Evolutionary conservation across 1,140 invertebrate species (phyloP).

Genomic region (Sarcophaga peregrina): DNA sequence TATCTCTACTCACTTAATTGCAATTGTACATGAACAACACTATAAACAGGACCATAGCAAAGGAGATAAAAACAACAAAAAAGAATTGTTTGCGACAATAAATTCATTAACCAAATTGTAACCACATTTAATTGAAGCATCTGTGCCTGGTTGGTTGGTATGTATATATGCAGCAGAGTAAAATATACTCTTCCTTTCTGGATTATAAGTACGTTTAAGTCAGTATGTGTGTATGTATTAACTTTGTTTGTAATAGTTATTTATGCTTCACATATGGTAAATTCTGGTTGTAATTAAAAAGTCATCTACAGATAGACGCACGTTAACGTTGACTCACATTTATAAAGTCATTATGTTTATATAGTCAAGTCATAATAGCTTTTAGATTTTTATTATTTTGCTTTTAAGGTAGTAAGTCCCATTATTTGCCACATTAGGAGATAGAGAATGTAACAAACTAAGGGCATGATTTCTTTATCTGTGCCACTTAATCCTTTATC

Average conservation of each 20-base stretch:
- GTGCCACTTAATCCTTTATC: too few species aligned
- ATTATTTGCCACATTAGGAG: too few species aligned
- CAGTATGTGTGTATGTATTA: not conserved
- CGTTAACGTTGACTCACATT: not conserved
- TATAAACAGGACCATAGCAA: too few species aligned
- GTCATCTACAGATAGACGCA: not conserved
- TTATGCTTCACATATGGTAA: not conserved
- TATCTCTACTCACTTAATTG: not conserved
- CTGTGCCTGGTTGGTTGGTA: not conserved
- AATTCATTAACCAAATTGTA: constrained; percentile 18
- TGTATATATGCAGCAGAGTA: not conserved
- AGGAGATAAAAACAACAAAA: not conserved
- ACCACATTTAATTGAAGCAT: not conserved
- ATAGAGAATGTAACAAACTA: too few species aligned
- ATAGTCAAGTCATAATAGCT: not conserved
- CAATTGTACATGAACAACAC: too few species aligned
- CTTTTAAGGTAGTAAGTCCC: too few species aligned
- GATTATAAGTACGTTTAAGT: not conserved
- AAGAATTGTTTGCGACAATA: not conserved
- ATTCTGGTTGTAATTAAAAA: constrained; percentile 19
- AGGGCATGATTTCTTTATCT: too few species aligned
- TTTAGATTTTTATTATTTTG: too few species aligned
- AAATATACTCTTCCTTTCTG: not conserved
- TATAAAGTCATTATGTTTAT: not conserved
- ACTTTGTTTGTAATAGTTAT: not conserved